Percentiles rank a stretch among this genome's conserved stretches.
Conservation (phyloP, 1,140 invertebrate species). For the Nasonia longicornis region DNA sequence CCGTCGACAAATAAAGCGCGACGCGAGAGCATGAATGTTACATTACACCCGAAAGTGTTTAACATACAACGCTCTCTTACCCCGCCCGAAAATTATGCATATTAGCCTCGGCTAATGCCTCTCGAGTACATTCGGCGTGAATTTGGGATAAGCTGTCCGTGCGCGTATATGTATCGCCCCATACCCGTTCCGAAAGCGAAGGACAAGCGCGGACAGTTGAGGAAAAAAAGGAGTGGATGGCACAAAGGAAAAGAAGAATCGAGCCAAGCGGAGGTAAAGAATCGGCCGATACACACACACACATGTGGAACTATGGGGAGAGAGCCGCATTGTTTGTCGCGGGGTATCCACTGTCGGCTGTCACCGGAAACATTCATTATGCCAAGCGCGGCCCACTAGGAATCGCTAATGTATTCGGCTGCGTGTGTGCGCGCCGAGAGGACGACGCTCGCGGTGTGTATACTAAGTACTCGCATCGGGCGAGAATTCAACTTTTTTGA, state of each 20-base stretch:
- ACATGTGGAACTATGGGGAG: not conserved
- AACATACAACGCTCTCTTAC: not conserved
- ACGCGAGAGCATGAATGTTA: not conserved
- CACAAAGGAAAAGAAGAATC: conserved; percentile 2
- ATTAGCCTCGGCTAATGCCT: not conserved
- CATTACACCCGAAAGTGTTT: conserved; percentile 9
- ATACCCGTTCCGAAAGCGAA: not conserved
- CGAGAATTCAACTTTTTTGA: not conserved
- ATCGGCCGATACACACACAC: conserved; percentile 30
- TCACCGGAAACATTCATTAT: conserved; percentile 67
- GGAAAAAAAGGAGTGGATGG: not conserved
- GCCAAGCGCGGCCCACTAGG: conserved; percentile 56
- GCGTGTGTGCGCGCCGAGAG: conserved; percentile 16
- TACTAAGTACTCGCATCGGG: not conserved
- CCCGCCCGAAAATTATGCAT: conserved; percentile 14
- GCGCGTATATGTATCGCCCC: too few species aligned
- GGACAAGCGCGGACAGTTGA: not conserved
- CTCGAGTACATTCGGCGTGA: conserved; percentile 26
- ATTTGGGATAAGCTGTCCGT: not conserved
- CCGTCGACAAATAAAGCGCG: not conserved
- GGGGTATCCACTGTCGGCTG: conserved; percentile 58
- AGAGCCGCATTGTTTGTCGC: conserved; percentile 64
- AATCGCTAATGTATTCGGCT: conserved; percentile 63
- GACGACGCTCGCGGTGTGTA: not conserved
- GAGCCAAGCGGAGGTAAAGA: conserved; percentile 17